These are phyloP conservation scores for Chelonia mydas DNA, from an alignment of 2,797 vertebrate species.

Conservation along the genomic window DNA sequence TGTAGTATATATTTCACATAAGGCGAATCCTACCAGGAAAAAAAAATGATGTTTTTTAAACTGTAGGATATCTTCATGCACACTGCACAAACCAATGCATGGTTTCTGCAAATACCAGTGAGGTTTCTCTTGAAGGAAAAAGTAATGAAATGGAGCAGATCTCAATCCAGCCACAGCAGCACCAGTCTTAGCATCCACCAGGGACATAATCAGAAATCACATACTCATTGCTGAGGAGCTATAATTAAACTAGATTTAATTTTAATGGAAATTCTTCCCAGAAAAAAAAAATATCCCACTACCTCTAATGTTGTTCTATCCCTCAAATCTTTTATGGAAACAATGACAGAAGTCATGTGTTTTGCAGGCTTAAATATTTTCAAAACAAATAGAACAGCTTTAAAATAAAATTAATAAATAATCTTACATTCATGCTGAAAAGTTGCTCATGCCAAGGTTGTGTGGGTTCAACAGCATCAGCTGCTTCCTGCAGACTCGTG, in stretches of 20 bases:
- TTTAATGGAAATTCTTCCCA: slow-evolving; percentile 84
- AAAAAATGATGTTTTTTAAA: slow-evolving; percentile 65
- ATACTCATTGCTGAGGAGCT: slow-evolving; percentile 81
- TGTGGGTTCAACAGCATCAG: slow-evolving; percentile 70
- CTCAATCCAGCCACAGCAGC: slow-evolving; percentile 80
- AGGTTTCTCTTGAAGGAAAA: slow-evolving; percentile 80
- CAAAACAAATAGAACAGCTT: slow-evolving; percentile 75
- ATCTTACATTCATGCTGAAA: slow-evolving; percentile 69
- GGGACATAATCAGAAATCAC: slow-evolving; percentile 84
- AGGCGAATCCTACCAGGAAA: slow-evolving; percentile 62
- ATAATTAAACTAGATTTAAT: slow-evolving; percentile 86
- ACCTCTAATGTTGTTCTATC: slow-evolving; percentile 70
- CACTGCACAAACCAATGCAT: slow-evolving; percentile 42
- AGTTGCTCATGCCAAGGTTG: slow-evolving; percentile 69
- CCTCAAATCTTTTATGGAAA: slow-evolving; percentile 76
- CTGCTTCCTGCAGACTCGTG: slow-evolving; percentile 66
- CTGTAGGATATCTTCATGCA: slow-evolving; percentile 62
- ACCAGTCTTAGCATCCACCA: slow-evolving; percentile 77
- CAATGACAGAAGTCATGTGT: slow-evolving; percentile 77
- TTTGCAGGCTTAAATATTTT: slow-evolving; percentile 77
- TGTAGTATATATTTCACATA: slow-evolving; percentile 47
- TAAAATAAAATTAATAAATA: slow-evolving; percentile 78
- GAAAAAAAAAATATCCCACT: slow-evolving; percentile 71
- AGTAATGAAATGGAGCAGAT: slow-evolving; percentile 82
- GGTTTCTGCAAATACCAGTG: slow-evolving; percentile 66